Evolutionary conservation across 2,797 vertebrate genomes (phyloP).

Genomic region (Gobio occitaniae): DNA sequence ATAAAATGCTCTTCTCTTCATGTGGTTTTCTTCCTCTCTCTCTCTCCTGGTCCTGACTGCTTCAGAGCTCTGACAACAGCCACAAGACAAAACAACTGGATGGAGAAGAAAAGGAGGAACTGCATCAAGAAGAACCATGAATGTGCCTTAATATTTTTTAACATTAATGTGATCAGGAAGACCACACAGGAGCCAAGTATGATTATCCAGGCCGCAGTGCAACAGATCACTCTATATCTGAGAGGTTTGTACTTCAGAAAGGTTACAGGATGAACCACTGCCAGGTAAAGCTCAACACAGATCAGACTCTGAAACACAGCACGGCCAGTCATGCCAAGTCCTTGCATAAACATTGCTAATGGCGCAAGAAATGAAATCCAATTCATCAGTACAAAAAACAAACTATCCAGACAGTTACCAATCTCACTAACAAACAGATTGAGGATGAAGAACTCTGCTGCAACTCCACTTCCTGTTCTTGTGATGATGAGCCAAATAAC

Average conservation of each 20-base stretch:
- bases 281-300: conserved; percentile 4
- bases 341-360: neutral
- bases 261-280: conserved; percentile 26
- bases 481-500: neutral
- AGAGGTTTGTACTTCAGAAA: conserved; percentile 29
- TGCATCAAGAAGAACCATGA: neutral
- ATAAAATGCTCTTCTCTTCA: neutral
- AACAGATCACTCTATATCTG: conserved; percentile 16
- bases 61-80: conserved; percentile 10
- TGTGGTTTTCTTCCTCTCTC: neutral
- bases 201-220: neutral
- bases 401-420: neutral
- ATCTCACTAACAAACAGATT: conserved; percentile 19
- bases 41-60: conserved; percentile 18
- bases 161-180: neutral
- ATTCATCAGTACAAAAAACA: neutral
- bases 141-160: no score
- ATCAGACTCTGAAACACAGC: conserved; percentile 21
- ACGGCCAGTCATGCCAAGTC: neutral
- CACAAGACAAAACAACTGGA: conserved; percentile 19
- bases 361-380: fast-evolving
- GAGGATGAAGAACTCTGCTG: neutral
- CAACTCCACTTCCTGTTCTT: conserved; percentile 3
- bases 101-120: neutral
- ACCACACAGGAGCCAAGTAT: neutral